A percentile compares a stretch with the other conserved stretches of the same genome.
phyloP scores from a whole-genome alignment of 2,797 vertebrate species.

The Podarcis lilfordi region DNA sequence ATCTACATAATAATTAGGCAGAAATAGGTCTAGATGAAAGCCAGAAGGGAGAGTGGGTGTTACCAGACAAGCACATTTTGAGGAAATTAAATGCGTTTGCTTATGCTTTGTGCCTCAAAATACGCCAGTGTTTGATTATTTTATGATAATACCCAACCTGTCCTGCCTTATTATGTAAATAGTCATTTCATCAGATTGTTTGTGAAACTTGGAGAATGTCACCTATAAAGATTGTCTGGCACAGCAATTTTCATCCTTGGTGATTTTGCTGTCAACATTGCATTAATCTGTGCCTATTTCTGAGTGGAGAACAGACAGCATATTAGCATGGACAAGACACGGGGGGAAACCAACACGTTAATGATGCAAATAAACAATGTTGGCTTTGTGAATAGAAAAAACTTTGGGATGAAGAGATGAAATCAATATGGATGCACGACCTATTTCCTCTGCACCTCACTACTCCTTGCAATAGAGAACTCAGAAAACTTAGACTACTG shows the following conservation, averaged over 20 bases:
- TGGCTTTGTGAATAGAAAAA: neutral
- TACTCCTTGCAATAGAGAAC: neutral
- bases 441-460: neutral
- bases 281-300: constrained; percentile 66
- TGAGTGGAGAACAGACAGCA: constrained; percentile 40
- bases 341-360: constrained; percentile 29
- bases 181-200: constrained; percentile 42
- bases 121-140: constrained; percentile 48
- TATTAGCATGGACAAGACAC: constrained; percentile 24
- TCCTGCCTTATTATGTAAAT: constrained; percentile 53
- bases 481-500: neutral
- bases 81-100: constrained; percentile 25
- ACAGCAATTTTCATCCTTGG: constrained; percentile 56
- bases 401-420: constrained; percentile 25
- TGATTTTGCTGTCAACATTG: constrained; percentile 56
- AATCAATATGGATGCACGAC: neutral
- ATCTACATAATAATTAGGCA: constrained; percentile 8
- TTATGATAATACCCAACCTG: constrained; percentile 43
- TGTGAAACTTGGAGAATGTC: constrained; percentile 43
- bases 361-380: constrained; percentile 48
- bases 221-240: constrained; percentile 58
- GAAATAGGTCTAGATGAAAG: constrained; percentile 21
- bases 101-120: constrained; percentile 45
- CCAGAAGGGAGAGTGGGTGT: neutral
- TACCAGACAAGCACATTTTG: constrained; percentile 16